phyloP scores from a whole-genome alignment of 2,888 invertebrate species.

The Parnassius apollo region DNA sequence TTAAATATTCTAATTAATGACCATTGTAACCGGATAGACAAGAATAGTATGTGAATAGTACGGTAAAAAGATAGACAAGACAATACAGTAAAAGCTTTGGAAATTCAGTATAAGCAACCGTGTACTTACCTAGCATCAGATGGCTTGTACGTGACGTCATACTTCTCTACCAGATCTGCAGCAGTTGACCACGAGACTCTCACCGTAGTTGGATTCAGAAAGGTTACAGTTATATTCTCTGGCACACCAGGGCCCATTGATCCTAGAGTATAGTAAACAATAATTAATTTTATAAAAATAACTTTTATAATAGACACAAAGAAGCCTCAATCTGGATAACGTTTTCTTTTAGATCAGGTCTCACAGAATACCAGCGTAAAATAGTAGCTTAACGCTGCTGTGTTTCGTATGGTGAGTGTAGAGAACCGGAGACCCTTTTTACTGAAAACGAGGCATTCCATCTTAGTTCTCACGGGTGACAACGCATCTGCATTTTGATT shows the following conservation, averaged over 20 bases:
- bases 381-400: no score
- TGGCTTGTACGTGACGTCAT: slow-evolving; percentile 95
- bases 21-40: no score
- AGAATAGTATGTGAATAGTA: background rate
- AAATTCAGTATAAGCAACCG: slow-evolving; percentile 20
- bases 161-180: slow-evolving; percentile 91
- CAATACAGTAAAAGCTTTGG: slow-evolving; percentile 27
- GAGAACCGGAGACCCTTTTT: no score
- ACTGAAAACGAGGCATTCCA: no score
- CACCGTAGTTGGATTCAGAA: slow-evolving; percentile 91
- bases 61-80: slow-evolving; percentile 29
- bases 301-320: background rate
- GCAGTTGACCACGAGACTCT: slow-evolving; percentile 93
- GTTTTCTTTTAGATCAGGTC: no score
- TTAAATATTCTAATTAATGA: no score
- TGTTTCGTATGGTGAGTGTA: no score
- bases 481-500: no score
- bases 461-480: no score
- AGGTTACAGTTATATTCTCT: slow-evolving; percentile 94
- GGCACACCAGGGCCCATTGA: slow-evolving; percentile 89
- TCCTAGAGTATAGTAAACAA: slow-evolving; percentile 70
- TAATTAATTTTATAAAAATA: background rate
- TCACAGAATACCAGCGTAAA: no score
- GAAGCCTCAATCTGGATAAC: no score
- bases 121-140: slow-evolving; percentile 92